These are phyloP conservation scores for Euclidia mi DNA, from an alignment of 2,888 invertebrate species.

Conservation along the genomic window DNA sequence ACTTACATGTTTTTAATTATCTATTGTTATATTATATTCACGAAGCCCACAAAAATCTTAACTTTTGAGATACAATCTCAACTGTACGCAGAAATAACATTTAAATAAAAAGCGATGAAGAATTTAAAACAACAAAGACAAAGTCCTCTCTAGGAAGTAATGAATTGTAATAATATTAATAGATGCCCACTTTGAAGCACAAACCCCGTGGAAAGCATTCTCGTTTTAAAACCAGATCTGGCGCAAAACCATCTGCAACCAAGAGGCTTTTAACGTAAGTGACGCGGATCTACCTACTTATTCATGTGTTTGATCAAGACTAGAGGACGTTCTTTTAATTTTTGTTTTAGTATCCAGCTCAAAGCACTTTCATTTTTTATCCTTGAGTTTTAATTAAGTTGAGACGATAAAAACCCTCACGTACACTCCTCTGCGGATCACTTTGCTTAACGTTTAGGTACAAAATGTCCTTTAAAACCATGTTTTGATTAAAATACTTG, in stretches of 20 bases:
- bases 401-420: slow-evolving; percentile 50
- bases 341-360: slow-evolving; percentile 49
- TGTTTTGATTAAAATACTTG: slow-evolving; percentile 10
- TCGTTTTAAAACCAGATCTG: slow-evolving; percentile 49
- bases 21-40: too few relatives aligned
- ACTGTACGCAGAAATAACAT: too few relatives aligned
- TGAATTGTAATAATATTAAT: slow-evolving; percentile 41
- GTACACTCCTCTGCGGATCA: slow-evolving; percentile 39
- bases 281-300: slow-evolving; percentile 38
- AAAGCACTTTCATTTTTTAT: slow-evolving; percentile 48
- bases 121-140: slow-evolving; percentile 10
- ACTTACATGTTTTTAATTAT: too few relatives aligned
- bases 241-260: slow-evolving; percentile 33
- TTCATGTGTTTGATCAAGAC: slow-evolving; percentile 40
- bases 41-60: too few relatives aligned
- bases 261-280: slow-evolving; percentile 48
- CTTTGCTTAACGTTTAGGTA: slow-evolving; percentile 49
- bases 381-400: slow-evolving; percentile 49
- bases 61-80: too few relatives aligned
- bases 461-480: slow-evolving; percentile 23
- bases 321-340: slow-evolving; percentile 27
- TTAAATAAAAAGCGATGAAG: slow-evolving; percentile 5
- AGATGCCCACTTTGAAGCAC: slow-evolving; percentile 31
- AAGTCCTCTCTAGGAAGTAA: slow-evolving; percentile 14
- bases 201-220: slow-evolving; percentile 38